Base-by-base conservation (phyloP, 2,113 vertebrate genomes). In the Tachycineta bicolor region DNA sequence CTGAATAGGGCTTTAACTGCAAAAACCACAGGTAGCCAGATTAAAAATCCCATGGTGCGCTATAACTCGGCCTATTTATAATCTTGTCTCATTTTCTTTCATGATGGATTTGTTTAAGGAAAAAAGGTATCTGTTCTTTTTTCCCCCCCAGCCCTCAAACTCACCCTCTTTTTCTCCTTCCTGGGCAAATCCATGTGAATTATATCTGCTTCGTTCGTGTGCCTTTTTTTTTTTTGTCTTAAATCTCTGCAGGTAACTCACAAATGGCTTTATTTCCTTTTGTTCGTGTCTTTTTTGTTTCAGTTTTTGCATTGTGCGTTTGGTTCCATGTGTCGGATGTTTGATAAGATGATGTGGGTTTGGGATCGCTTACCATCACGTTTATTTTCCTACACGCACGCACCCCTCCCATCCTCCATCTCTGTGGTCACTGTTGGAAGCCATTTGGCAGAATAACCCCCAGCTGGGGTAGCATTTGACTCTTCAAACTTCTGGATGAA, bases 401-500 rank as follows among this genome's bases (percentile, higher is more conserved):
- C 95, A 97, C 90, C 90, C 97, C 97, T 98, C 97, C 98, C 97
- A 97, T 97, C 96, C 98, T 97, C 97, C 97, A 97, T 98, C 97
- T 98, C 97, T 97, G 98, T 97, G 95, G 96, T 98, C 99, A 98
- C 99, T 98, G 99, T 99, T 98, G 99, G 99, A 99, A 96, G 96
- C 98, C 98, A 98, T 98, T 99, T 97, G 98, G 97, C 97, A 98
- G 97, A 98, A 98, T 98, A 98, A 98, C 98, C 99, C 98, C 98
- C 98, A 98, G 95, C 98, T 98, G 98, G 96, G 98, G 97, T 98
- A 98, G 97, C 98, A 97, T 99, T 98, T 98, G 98, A 99, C 98
- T 98, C 98, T 98, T 99, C 98, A 99, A 98, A 99, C 98, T 98
- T 98, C 95, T 96, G 97, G 98, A 98, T 98, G 85, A 98, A 99